Evolutionary conservation across 1,140 invertebrate genomes (phyloP), one percentile per base, ranked within the genome.

Genomic region (Conus ventricosus): DNA sequence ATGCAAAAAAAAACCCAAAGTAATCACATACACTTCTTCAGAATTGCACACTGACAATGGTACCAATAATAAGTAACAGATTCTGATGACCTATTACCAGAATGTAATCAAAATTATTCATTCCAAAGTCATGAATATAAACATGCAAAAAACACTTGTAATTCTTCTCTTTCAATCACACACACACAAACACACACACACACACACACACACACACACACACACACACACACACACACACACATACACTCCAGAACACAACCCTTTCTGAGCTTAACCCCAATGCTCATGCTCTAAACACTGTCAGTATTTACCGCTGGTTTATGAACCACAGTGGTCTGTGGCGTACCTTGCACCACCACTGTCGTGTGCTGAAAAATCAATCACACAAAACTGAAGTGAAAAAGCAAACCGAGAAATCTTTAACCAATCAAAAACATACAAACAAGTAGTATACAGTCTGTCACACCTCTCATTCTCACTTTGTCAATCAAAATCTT

Each of bases 241-340:
- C 17, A 63, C n/a, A 8, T n/a, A 15, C n/a, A 23, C 8, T 25
- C 20, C 53, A 53, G 11, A 51, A 53, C 20, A 25, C 20, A 71
- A 23, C n/a, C 23, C 25, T 25, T 8, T 17, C 1, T 13, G 4
- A 53, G 51, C 76, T 23, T 27, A 60, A 54, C 17, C 10, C 11
- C 20, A 71, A 25, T 20, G n/a, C 8, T 67, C 25, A 71, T 7
- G 23, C 7, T 15, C 53, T 20, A 4, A 54, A 53, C 6, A 20
- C 27, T 0, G 13, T 71, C 25, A 75, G 20, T 63, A 87, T 75
- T 80, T 7, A 80, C 85, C 27, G 67, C 51, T 27, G 85, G 85
- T 55, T 87, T 87, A 11, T 87, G 85, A 20, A 87, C 85, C 17
- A 87, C 85, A 5, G 71, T 87, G 3, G 53, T 63, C 51, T 25